Base-by-base conservation (phyloP, 2,113 vertebrate genomes). In the Epinephelus cyanopodus region DNA sequence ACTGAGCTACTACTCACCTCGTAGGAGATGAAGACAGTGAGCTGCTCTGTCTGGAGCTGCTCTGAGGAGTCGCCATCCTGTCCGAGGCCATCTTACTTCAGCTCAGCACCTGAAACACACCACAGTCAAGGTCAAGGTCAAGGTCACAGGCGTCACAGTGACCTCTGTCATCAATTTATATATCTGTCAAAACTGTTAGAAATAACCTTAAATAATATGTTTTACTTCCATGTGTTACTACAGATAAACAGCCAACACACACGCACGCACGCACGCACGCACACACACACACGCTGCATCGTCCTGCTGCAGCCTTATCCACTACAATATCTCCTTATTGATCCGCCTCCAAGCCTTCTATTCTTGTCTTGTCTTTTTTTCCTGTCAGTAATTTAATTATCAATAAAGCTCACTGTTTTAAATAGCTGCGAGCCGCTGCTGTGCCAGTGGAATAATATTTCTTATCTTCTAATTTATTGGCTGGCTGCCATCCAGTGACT, bases 1-100 rank as follows among this genome's bases (percentile, higher is more conserved):
- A 37, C 15, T 27, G 42, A 11, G 48, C 23, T 17, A 19, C 23
- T 37, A 90, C 97, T 96, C 94, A 96, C 98, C 96, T 96, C 87
- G 97, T 96, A 42, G 96, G 95, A 18, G 96, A 95, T 61, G 96
- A 91, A 0, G 95, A 94, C 17, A 95, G 89, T 2, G 95, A 96
- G 2, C 95, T 95, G 4, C 93, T 94, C 73, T 95, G 96, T 67
- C 91, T 92, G 74, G 95, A 95, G 7, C 95, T 94, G 6, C 95
- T 95, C 81, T 95, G 96, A 69, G 97, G 91, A 39, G 90, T 94
- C 2, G 96, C 95, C 97, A 97, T 97, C 73, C 92, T 95, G 85
- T 95, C 92, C 0, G 93, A 54, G 50, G 82, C 85, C 84, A 83
- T 80, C 39, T 84, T 25, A 84, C 82, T 86, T 94, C 83, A 89